Conservation (phyloP, 1,140 invertebrate genomes). For the Diachasmimorpha longicaudata region DNA sequence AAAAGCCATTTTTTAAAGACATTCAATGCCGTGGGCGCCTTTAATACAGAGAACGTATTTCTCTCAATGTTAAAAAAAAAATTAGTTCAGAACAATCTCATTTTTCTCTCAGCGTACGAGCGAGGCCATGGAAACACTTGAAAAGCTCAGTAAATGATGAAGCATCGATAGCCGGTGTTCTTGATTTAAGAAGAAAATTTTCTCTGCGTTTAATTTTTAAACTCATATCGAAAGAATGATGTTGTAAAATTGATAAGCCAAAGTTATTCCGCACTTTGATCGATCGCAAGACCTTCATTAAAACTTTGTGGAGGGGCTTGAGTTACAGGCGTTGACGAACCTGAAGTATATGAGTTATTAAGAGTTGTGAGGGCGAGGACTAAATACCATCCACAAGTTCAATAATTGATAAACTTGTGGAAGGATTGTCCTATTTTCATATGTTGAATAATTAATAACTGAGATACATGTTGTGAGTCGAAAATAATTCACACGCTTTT, state of each 20-base stretch:
- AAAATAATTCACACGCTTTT: conserved; percentile 8
- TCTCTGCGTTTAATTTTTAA: not conserved
- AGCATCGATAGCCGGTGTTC: no score
- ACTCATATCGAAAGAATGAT: not conserved
- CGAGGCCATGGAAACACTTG: no score
- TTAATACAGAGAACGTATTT: no score
- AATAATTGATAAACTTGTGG: conserved; percentile 6
- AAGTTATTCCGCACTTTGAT: not conserved
- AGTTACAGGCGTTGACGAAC: not conserved
- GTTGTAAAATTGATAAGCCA: not conserved
- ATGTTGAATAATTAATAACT: not conserved
- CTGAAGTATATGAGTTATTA: not conserved
- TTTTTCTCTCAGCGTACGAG: no score
- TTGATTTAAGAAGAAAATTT: no score
- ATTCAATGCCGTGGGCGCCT: no score
- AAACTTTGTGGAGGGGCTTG: not conserved
- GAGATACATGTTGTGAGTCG: not conserved
- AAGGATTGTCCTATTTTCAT: no score
- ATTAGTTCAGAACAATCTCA: no score
- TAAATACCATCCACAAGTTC: not conserved
- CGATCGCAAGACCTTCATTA: not conserved
- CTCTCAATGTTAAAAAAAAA: no score
- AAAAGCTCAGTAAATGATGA: no score
- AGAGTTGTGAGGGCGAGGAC: not conserved
- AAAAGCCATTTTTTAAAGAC: no score